Percentiles rank a stretch among this genome's conserved stretches.
These are phyloP conservation scores for Lasioglossum marginatum DNA, from an alignment of 2,888 invertebrate species.

Conservation along the genomic window DNA sequence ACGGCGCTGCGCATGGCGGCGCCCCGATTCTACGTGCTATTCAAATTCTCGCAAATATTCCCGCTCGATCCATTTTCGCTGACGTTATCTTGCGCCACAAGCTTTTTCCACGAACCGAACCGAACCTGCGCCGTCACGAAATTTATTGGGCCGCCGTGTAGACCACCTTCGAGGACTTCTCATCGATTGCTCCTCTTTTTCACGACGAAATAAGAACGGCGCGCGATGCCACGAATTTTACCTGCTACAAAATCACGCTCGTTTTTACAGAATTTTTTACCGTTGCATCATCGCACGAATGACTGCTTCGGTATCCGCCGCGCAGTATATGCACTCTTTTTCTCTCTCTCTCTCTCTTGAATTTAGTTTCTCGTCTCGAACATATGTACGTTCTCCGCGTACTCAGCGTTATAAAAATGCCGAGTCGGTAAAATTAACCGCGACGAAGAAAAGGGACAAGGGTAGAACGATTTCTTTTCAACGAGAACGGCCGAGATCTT, in stretches of 20 bases:
- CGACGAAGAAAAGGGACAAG: neutral
- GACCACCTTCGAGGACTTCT: neutral
- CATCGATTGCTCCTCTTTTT: neutral
- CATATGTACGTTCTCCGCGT: neutral
- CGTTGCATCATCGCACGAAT: neutral
- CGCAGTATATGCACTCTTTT: neutral
- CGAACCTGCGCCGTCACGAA: neutral
- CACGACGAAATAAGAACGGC: neutral
- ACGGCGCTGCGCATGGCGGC: neutral
- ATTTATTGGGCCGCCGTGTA: neutral
- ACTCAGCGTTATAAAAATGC: neutral
- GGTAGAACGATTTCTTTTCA: neutral
- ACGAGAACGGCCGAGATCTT: conserved; percentile 8
- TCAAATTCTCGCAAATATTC: neutral
- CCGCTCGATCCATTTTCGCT: neutral
- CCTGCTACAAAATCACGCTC: neutral
- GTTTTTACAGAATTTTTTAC: conserved; percentile 2
- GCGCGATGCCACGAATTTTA: neutral
- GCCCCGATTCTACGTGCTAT: neutral
- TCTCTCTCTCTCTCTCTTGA: neutral
- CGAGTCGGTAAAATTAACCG: neutral
- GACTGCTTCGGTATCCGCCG: neutral
- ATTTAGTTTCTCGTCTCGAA: neutral
- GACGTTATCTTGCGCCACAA: neutral
- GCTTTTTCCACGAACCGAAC: neutral